Base-by-base conservation (phyloP, 2,888 invertebrate species). In the Lepidocyrtoides sp. region DNA sequence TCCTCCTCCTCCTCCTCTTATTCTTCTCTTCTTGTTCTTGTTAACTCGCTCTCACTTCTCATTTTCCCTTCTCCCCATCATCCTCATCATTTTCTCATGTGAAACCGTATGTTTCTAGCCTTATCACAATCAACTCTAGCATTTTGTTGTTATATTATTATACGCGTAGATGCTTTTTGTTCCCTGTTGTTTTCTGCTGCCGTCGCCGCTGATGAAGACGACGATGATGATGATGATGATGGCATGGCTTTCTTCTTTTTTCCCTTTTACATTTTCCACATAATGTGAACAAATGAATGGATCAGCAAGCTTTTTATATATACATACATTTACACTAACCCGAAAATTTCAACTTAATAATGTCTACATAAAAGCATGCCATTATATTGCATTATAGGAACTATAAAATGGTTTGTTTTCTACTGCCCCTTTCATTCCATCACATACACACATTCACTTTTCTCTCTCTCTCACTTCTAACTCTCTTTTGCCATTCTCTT, bases 341-440 rank as follows among this genome's bases (percentile, higher is more conserved):
- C 41, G 23, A 51, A 12, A 69, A 12, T 48, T 75, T 26, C 75
- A 48, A 48, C 26, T 14, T 75, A 1, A 82, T 82, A 44, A 63
- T 44, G 51, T 66, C 41, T 32, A 44, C 79, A 77, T 77, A 57
- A 32, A 72, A 44, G 14, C 48, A 66, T 83, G 20, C n/a, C n/a
- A n/a, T n/a, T n/a, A n/a, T 66, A 23, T 75, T 41, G 23, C 75
- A 75, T 54, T 54, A 17, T 54, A 54, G 14, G 14, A 20, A n/a
- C 85, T 86, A 72, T 60, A 17, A 51, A 60, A 26, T 44, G 60
- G 48, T 72, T 57, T 23, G 86, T 75, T 86, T 88, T 81, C 26
- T 8, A 54, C 82, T 89, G 82, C 89, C 83, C 89, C 83, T 77
- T 83, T 89, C 89, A 89, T 89, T 83, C 82, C 89, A 89, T 83